These are phyloP conservation scores for Acronicta alni DNA, from an alignment of 2,888 invertebrate genomes.

Conservation along the genomic window DNA sequence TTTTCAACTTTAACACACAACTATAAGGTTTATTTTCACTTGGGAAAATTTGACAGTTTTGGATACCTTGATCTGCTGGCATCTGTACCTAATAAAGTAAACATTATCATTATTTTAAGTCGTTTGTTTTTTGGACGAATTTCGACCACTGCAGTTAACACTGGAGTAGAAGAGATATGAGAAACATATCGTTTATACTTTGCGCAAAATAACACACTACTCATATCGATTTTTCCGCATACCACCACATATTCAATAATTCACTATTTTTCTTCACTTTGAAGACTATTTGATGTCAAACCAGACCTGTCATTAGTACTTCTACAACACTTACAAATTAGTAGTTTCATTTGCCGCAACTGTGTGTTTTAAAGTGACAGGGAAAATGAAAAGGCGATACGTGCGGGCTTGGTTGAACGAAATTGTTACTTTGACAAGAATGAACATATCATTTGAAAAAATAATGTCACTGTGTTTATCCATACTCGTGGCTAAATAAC, in stretches of 20 bases:
- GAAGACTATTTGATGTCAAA: conserved; percentile 2
- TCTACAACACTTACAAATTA: conserved; percentile 6
- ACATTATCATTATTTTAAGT: too few relatives aligned
- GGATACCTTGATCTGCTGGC: too few relatives aligned
- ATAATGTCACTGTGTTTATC: not conserved
- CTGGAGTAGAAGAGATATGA: too few relatives aligned
- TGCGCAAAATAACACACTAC: conserved; percentile 18
- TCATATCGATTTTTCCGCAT: conserved; percentile 28
- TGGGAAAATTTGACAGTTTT: too few relatives aligned
- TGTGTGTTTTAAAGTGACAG: not conserved
- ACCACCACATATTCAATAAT: conserved; percentile 32
- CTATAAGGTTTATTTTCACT: too few relatives aligned
- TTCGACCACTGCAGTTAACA: too few relatives aligned
- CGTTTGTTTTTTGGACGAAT: too few relatives aligned
- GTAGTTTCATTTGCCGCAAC: conserved; percentile 1
- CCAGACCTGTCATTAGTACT: conserved; percentile 21
- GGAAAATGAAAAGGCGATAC: not conserved
- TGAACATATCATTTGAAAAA: too few relatives aligned
- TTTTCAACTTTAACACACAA: too few relatives aligned
- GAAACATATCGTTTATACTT: conserved; percentile 4
- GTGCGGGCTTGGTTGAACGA: not conserved
- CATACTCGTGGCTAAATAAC: too few relatives aligned
- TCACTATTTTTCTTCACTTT: conserved; percentile 19
- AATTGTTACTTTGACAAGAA: too few relatives aligned
- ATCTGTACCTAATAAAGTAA: too few relatives aligned